Conservation (phyloP, 2,888 invertebrate genomes). For the Bembecia ichneumoniformis region DNA sequence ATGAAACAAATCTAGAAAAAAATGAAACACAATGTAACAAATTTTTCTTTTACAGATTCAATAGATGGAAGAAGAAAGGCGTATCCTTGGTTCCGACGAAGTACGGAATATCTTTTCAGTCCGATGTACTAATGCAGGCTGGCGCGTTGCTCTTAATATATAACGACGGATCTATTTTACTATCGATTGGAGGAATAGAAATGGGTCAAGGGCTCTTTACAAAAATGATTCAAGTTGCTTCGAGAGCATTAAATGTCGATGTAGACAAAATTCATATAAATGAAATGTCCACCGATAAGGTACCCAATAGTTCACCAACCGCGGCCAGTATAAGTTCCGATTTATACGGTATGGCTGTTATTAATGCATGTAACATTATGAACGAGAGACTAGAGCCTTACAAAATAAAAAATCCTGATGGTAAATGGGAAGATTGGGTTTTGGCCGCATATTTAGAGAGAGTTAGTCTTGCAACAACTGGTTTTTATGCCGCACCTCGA, state of each 20-base stretch:
- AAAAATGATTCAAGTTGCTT: conserved; percentile 89
- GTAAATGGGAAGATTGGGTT: conserved; percentile 86
- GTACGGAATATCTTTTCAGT: conserved; percentile 82
- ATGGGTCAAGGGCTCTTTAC: conserved; percentile 94
- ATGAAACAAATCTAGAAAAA: neutral
- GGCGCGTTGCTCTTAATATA: conserved; percentile 85
- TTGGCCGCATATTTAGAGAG: conserved; percentile 77
- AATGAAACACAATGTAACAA: neutral
- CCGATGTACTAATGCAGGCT: conserved; percentile 78
- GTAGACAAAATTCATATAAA: conserved; percentile 77
- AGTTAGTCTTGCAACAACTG: conserved; percentile 80
- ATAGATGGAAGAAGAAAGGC: conserved; percentile 85
- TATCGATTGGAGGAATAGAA: conserved; percentile 87
- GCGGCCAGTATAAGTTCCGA: conserved; percentile 86
- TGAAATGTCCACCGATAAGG: conserved; percentile 85
- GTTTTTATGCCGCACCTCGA: conserved; percentile 79
- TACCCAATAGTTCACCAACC: conserved; percentile 85
- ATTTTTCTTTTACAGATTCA: conserved; percentile 54
- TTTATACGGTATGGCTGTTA: conserved; percentile 85
- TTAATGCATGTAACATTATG: conserved; percentile 80
- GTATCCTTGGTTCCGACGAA: conserved; percentile 80
- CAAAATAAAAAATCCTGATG: conserved; percentile 76
- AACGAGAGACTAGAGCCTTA: conserved; percentile 77
- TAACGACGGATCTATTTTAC: conserved; percentile 82
- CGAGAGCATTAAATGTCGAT: conserved; percentile 75